Percentiles rank a stretch among this genome's conserved stretches.
Evolutionary conservation across 1,140 invertebrate genomes (phyloP).

Genomic region (Steinernema feltiae): DNA sequence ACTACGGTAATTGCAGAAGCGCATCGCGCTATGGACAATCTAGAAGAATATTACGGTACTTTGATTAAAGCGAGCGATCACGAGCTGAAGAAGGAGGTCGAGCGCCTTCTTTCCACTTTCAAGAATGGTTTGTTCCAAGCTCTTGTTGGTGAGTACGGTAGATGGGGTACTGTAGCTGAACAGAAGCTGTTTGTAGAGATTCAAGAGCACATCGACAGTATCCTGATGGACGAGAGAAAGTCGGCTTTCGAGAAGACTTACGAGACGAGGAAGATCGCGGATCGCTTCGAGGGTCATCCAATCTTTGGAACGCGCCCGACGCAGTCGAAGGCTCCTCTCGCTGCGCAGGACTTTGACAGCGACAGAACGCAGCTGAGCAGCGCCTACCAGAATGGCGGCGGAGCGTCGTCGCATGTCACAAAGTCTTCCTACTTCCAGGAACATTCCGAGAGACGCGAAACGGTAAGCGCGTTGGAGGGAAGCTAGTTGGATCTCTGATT

Average conservation of each 20-base stretch:
- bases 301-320: background rate
- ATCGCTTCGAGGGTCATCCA: background rate
- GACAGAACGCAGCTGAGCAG: background rate
- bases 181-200: background rate
- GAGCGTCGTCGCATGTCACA: background rate
- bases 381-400: background rate
- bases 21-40: slow-evolving; percentile 85
- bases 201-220: slow-evolving; percentile 1
- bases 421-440: slow-evolving; percentile 4
- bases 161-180: background rate
- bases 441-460: background rate
- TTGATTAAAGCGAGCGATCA: slow-evolving; percentile 83
- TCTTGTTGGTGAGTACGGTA: slow-evolving; percentile 74
- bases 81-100: slow-evolving; percentile 84
- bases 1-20: slow-evolving; percentile 69
- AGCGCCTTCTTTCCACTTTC: slow-evolving; percentile 92
- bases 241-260: background rate
- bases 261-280: background rate
- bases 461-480: background rate
- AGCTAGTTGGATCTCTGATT: background rate
- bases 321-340: background rate
- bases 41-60: slow-evolving; percentile 92
- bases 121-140: slow-evolving; percentile 94
- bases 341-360: background rate
- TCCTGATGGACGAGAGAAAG: background rate